Conservation (phyloP, 1,140 invertebrate species). For the Phocides pigmalion region DNA sequence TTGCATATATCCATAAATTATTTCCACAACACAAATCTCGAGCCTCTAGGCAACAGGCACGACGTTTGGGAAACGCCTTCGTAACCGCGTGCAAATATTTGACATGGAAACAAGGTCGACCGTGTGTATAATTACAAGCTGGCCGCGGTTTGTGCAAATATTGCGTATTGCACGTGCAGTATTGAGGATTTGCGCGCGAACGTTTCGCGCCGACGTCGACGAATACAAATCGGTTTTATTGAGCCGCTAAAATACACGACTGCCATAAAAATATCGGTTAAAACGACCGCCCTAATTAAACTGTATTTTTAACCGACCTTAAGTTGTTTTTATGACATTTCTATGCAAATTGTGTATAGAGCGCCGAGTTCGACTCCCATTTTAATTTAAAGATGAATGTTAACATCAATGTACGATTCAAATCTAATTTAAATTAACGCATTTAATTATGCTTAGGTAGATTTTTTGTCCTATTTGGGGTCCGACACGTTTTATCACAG, state of each 20-base stretch:
- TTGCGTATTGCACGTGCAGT: slow-evolving; percentile 21
- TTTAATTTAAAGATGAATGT: too few relatives aligned
- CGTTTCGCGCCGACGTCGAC: background rate
- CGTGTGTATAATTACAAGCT: slow-evolving; percentile 13
- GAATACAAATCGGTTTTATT: slow-evolving; percentile 11
- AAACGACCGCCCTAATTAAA: too few relatives aligned
- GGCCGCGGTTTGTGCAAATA: slow-evolving; percentile 6
- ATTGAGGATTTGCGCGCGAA: slow-evolving; percentile 2
- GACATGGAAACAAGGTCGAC: slow-evolving; percentile 22
- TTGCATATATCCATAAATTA: background rate
- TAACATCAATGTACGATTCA: too few relatives aligned
- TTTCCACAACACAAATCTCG: too few relatives aligned
- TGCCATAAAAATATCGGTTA: background rate
- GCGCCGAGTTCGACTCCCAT: too few relatives aligned
- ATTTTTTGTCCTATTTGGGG: too few relatives aligned
- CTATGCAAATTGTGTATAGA: too few relatives aligned
- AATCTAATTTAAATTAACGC: too few relatives aligned
- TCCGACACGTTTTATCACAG: too few relatives aligned
- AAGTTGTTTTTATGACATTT: too few relatives aligned
- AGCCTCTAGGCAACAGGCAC: slow-evolving; percentile 10
- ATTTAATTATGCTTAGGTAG: too few relatives aligned
- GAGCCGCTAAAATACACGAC: slow-evolving; percentile 5
- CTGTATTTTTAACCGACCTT: too few relatives aligned
- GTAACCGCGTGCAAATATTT: slow-evolving; percentile 27
- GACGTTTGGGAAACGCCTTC: slow-evolving; percentile 5